These are phyloP conservation scores for Drosophila quasianomalipes DNA, from an alignment of 2,888 invertebrate genomes.

Conservation along the genomic window DNA sequence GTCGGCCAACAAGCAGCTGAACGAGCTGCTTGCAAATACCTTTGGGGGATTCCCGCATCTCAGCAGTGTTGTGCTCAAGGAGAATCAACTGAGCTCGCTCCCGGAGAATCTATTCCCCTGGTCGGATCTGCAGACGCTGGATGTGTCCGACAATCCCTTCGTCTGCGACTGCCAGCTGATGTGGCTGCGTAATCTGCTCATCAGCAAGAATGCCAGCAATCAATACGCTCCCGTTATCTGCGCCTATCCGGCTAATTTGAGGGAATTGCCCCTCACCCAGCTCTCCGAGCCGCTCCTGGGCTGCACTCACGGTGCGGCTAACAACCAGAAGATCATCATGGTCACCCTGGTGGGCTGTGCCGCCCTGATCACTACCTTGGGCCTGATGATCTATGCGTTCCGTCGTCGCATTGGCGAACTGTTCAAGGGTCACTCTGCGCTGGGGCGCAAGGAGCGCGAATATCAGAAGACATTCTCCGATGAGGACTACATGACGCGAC, in stretches of 20 bases:
- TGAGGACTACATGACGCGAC: conserved; percentile 89
- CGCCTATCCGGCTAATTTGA: conserved; percentile 90
- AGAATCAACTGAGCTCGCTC: conserved; percentile 91
- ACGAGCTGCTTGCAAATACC: conserved; percentile 91
- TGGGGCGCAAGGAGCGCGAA: conserved; percentile 92
- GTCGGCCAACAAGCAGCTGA: conserved; percentile 91
- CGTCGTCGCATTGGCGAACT: conserved; percentile 92
- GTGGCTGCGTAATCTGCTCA: conserved; percentile 91
- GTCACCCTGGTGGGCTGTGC: conserved; percentile 91
- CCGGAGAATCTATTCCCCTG: conserved; percentile 93
- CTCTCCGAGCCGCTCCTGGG: conserved; percentile 92
- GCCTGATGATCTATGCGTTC: conserved; percentile 91
- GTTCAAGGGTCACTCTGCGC: conserved; percentile 88
- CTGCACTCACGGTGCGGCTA: conserved; percentile 92
- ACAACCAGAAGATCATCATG: conserved; percentile 92
- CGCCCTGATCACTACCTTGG: conserved; percentile 90
- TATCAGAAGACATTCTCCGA: conserved; percentile 96
- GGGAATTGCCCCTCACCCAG: conserved; percentile 89
- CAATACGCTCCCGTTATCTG: conserved; percentile 88
- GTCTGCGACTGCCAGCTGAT: conserved; percentile 92
- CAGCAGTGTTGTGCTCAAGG: conserved; percentile 90
- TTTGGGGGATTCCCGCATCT: conserved; percentile 92
- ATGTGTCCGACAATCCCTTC: conserved; percentile 93
- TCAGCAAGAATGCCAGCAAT: conserved; percentile 81
- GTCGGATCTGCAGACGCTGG: conserved; percentile 91